Base-by-base conservation (phyloP, 2,797 vertebrate species). In the Aulostomus chinensis region DNA sequence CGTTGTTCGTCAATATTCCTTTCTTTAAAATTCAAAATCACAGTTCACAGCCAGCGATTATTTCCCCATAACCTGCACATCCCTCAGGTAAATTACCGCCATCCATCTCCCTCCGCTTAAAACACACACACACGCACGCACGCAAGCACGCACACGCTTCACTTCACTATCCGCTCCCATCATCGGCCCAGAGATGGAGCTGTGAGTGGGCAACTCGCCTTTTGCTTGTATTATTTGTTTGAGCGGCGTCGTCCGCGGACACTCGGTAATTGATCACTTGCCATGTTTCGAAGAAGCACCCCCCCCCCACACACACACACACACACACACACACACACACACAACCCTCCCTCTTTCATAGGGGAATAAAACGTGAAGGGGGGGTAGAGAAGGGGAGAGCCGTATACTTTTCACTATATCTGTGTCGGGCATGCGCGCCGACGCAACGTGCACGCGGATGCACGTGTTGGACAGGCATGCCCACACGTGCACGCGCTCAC, bases 91-190 rank as follows among this genome's bases (percentile, higher is more conserved):
- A 87, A 88, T 87, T 69, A 83, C 77, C 71, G 9, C 48, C 76
- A 85, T 87, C 82, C 76, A 87, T 88, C 83, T 87, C 61, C 49
- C 68, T 65, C 68, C 38, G 39, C 68, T 83, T 76, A 80, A 20
- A 45, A 6, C 43, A n/a, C 50, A 1, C 35, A 12, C 37, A 18
- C 32, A 5, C 48, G 3, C 43, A 25, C n/a, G n/a, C n/a, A 6
- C 43, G 11, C 50, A 1, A 32, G 11, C 37, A 18, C 32, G 4
- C 48, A 3, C 43, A 25, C 15, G 12, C 34, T 21, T 38, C 28
- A 35, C 53, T 51, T 28, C 47, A 37, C 56, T 26, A 18, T 7
- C 10, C 26, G 12, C 37, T 15, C n/a, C 13, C 2, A 13, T 33
- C n/a, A 7, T 12, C n/a, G n/a, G n/a, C n/a, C n/a, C n/a, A n/a